These are phyloP conservation scores for Plagodis dolabraria DNA, from an alignment of 2,888 invertebrate species.

Conservation along the genomic window DNA sequence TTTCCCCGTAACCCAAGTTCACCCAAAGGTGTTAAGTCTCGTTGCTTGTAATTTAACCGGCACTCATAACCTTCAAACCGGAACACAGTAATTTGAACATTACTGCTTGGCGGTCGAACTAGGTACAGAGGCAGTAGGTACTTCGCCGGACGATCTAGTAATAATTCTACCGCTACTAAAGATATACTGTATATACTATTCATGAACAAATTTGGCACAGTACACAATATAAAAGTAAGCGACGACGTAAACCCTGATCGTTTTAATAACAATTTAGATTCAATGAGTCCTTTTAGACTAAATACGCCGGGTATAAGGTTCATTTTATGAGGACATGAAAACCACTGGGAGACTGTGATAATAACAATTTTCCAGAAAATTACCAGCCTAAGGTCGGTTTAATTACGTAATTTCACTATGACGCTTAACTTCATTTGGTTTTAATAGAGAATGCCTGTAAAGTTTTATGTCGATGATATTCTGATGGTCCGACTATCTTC, in stretches of 20 bases:
- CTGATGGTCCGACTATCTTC: background rate
- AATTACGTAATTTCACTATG: conserved; percentile 35
- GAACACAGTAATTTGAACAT: no score
- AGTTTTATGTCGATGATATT: conserved; percentile 12
- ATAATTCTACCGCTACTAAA: no score
- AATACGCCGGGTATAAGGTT: conserved; percentile 37
- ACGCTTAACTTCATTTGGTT: conserved; percentile 34
- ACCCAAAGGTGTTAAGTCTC: no score
- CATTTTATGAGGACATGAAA: conserved; percentile 37
- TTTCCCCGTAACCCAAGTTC: no score
- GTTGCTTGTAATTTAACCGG: no score
- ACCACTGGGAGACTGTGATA: conserved; percentile 41
- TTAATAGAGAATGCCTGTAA: conserved; percentile 21
- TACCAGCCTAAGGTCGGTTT: conserved; percentile 35
- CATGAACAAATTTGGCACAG: no score
- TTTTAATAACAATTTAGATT: conserved; percentile 55
- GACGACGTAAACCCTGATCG: conserved; percentile 40
- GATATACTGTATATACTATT: no score
- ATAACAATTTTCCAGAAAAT: conserved; percentile 40
- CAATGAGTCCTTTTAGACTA: conserved; percentile 45
- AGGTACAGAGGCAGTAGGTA: no score
- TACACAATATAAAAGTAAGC: conserved; percentile 12
- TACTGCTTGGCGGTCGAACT: no score
- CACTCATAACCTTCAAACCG: no score
- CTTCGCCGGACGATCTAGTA: no score